phyloP scores from a whole-genome alignment of 2,113 vertebrate genomes.

The Neodontobutis hainanensis region DNA sequence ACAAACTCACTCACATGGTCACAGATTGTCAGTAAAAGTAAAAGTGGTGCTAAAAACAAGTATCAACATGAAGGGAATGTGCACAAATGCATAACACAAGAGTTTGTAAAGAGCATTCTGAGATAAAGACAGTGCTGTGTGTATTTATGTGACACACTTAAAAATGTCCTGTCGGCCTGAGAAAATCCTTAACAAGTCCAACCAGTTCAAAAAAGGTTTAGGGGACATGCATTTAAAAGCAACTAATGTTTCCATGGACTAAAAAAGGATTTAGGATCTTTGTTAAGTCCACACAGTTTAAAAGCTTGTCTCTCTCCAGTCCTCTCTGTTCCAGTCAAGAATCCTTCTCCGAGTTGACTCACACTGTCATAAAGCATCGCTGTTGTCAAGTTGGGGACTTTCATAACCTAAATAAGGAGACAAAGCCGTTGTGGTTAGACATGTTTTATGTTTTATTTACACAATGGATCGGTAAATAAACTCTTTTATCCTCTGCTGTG shows the following conservation, averaged over 20 bases:
- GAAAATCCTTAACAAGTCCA: slow-evolving; percentile 55
- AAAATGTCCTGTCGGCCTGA: slow-evolving; percentile 46
- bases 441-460: no score
- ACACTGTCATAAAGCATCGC: slow-evolving; percentile 72
- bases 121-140: slow-evolving; percentile 39
- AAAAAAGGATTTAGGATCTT: slow-evolving; percentile 36
- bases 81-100: slow-evolving; percentile 50
- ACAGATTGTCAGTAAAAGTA: slow-evolving; percentile 74
- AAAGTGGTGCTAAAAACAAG: slow-evolving; percentile 12
- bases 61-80: slow-evolving; percentile 26
- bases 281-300: slow-evolving; percentile 45
- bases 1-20: slow-evolving; percentile 62
- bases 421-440: not conserved
- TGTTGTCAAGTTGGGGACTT: slow-evolving; percentile 64
- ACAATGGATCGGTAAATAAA: no score
- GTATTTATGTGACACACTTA: slow-evolving; percentile 35
- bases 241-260: slow-evolving; percentile 36
- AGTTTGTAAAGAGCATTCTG: slow-evolving; percentile 23
- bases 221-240: slow-evolving; percentile 64
- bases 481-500: no score
- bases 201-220: slow-evolving; percentile 51
- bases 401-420: slow-evolving; percentile 64
- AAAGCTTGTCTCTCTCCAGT: slow-evolving; percentile 71
- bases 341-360: slow-evolving; percentile 26
- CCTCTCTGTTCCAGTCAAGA: slow-evolving; percentile 47